Base-by-base conservation (phyloP, 2,797 vertebrate species). In the Propithecus deckenii region DNA sequence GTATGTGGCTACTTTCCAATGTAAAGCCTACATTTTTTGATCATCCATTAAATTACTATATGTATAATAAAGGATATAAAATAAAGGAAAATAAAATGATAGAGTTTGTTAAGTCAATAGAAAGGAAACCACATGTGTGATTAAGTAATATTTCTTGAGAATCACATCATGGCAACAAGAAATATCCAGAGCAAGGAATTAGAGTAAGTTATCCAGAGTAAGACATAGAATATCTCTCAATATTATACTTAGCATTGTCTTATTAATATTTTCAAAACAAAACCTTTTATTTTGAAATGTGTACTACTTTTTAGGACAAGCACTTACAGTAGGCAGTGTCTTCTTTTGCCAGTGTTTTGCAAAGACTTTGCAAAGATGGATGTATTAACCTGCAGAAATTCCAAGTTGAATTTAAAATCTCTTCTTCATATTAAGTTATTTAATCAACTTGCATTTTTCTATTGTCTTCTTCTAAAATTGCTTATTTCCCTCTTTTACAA, bases 371-470 rank as follows among this genome's bases (percentile, higher is more conserved):
- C 86, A 94, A 90, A 94, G 65, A 57, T 50, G 7, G 23, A 23
- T 11, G 13, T 85, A 81, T 87, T 95, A 92, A 63, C 38, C 67
- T 91, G 9, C 30, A 90, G 48, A 97, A 96, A 96, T 91, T 81
- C 41, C 50, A 95, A 91, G 71, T 76, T 57, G 78, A 41, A 55
- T 35, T 92, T n/a, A 55, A 83, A 96, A 61, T 4, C 32, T 46
- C 43, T 95, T 89, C 71, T 63, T 76, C 43, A 9, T 87, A 79
- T 43, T 79, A 69, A 63, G 30, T 48, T 89, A 28, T 87, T 5
- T 30, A 52, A 83, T 83, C 69, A 90, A 88, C 63, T 78, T 87
- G 28, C n/a, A 88, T 78, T 88, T 46, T 91, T 92, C 69, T 85
- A 69, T 32, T 78, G 32, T 86, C 20, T 43, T 86, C 38, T 91